Base-by-base conservation (phyloP, 2,888 invertebrate genomes). In the Halocaridina rubra region DNA sequence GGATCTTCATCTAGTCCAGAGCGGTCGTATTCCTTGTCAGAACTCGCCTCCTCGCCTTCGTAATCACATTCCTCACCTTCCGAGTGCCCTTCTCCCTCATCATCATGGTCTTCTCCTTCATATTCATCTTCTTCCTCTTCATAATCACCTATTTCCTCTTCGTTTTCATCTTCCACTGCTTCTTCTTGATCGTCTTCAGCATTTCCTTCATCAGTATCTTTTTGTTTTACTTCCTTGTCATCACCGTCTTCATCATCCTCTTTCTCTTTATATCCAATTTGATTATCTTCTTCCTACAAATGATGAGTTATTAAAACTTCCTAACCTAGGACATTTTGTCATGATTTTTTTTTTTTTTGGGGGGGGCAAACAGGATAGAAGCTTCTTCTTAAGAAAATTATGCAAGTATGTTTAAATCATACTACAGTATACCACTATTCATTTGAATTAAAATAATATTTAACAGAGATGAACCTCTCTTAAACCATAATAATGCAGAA, bases 81-180 rank as follows among this genome's bases (percentile, higher is more conserved):
- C 27, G 7, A 29, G 2, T 77, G 59, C 32, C 19, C 77, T n/a
- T 80, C 80, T 1, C 32, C 80, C 24, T 72, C 80, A 13, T n/a
- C 27, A 16, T 71, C 59, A 29, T 29, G 29, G 3, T 69, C 75
- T 24, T 75, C 75, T 1, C 75, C 75, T 29, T 75, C 33, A 1
- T 5, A 24, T 1, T 46, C 33, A 3, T 22, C 77, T 32, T 30
- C 77, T n/a, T 77, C 67, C 24, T n/a, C 30, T 33, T 33, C 22
- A 3, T 16, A 10, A 7, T 16, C 39, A 19, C 61, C 24, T 16
- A 61, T 61, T 7, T 39, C 46, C 46, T 78, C 74, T 4, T 3
- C 53, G 10, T 4, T 2, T 19, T 13, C 53, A 4, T 53, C 53
- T 2, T 53, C 53, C 2, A 0, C 53, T 2, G 8, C 53, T 53